Conservation (phyloP, 1,140 invertebrate species). For the Brachionus sp. region DNA sequence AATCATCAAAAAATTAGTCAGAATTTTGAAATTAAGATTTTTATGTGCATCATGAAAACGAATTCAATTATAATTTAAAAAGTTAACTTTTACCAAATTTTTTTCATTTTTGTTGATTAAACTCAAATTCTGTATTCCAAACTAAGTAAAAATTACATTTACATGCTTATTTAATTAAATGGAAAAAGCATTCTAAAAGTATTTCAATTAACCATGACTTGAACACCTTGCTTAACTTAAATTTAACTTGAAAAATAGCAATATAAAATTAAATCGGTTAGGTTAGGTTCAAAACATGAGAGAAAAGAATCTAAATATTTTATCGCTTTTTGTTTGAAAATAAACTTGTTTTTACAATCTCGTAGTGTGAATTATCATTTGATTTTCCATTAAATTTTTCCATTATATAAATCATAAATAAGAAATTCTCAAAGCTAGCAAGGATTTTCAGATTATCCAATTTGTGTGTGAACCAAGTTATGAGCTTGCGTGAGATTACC, state of each 20-base stretch:
- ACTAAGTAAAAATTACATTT: too few species aligned
- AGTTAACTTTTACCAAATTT: too few species aligned
- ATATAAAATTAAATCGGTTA: not conserved
- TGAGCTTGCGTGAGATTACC: not conserved
- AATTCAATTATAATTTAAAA: too few species aligned
- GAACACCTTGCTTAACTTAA: not conserved
- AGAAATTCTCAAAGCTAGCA: not conserved
- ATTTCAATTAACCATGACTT: not conserved
- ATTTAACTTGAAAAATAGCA: not conserved
- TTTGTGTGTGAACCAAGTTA: not conserved
- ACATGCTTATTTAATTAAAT: not conserved
- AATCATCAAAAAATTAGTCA: too few species aligned
- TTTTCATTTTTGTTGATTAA: too few species aligned
- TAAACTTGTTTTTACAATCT: not conserved
- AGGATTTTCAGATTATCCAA: not conserved
- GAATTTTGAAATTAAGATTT: too few species aligned
- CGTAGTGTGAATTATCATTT: constrained; percentile 30
- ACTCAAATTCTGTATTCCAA: too few species aligned
- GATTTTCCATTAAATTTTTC: not conserved
- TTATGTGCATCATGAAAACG: too few species aligned
- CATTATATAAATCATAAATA: not conserved
- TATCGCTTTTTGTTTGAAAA: not conserved
- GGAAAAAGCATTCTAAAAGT: not conserved
- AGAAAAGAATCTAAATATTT: not conserved
- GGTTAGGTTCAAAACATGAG: not conserved